phyloP scores from a whole-genome alignment of 2,888 invertebrate genomes.

The Amphipyra berbera region DNA sequence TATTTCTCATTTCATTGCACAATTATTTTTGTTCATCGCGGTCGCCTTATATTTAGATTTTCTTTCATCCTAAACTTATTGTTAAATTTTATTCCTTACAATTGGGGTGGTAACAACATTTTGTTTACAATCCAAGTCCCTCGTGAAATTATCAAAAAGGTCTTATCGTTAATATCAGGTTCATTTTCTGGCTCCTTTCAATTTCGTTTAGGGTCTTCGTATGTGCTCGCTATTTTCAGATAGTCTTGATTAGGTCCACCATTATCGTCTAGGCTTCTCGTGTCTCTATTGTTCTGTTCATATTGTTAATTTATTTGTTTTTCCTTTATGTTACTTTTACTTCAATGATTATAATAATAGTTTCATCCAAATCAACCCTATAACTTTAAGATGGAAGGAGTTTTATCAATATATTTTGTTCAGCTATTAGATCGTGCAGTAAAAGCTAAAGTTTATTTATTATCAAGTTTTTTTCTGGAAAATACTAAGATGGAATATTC shows the following conservation, averaged over 20 bases:
- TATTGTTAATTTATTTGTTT: neutral
- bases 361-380: neutral
- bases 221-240: neutral
- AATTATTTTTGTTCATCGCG: constrained; percentile 3
- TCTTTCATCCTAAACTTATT: constrained; percentile 1
- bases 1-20: constrained; percentile 7
- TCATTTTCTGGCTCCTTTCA: constrained; percentile 10
- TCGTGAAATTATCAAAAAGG: constrained; percentile 20
- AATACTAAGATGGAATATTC: too few relatives aligned
- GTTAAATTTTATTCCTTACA: constrained; percentile 6
- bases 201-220: constrained; percentile 15
- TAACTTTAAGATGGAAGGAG: too few relatives aligned
- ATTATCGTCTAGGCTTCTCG: constrained; percentile 1
- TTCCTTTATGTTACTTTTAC: constrained; percentile 8
- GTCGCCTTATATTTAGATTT: neutral
- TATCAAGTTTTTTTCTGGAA: too few relatives aligned
- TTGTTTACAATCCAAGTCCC: constrained; percentile 1
- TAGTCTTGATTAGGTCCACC: neutral
- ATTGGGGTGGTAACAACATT: constrained; percentile 2
- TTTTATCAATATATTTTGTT: too few relatives aligned
- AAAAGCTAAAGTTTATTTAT: too few relatives aligned
- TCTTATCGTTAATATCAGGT: constrained; percentile 27
- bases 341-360: neutral
- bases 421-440: too few relatives aligned
- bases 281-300: neutral